These are phyloP conservation scores for Corythoichthys intestinalis DNA, from an alignment of 2,113 vertebrate species.

Conservation along the genomic window DNA sequence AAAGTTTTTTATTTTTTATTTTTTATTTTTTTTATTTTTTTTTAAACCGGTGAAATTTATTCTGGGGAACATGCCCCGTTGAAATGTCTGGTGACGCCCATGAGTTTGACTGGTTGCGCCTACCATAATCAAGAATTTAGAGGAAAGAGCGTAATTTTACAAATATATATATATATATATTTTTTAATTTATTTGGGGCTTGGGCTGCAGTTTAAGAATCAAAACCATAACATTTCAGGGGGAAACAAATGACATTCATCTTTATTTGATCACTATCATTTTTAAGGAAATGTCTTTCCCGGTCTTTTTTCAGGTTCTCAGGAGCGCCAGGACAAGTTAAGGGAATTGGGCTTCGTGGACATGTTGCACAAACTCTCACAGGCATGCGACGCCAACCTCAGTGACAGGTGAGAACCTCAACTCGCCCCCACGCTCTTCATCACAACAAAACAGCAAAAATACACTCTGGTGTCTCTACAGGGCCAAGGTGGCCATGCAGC, in stretches of 20 bases:
- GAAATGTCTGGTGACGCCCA: too few species aligned
- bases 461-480: conserved; percentile 64
- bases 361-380: conserved; percentile 95
- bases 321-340: conserved; percentile 94
- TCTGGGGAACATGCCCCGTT: too few species aligned
- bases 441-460: background rate
- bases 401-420: conserved; percentile 82
- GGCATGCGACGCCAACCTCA: conserved; percentile 89
- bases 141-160: too few species aligned
- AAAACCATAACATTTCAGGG: background rate
- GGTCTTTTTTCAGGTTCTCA: conserved; percentile 80
- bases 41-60: too few species aligned
- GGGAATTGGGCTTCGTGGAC: conserved; percentile 96
- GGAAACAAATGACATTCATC: background rate
- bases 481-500: conserved; percentile 97
- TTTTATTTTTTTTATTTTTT: too few species aligned
- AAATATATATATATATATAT: too few species aligned
- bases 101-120: too few species aligned
- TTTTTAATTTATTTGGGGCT: too few species aligned
- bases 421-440: background rate
- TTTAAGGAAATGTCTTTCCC: background rate
- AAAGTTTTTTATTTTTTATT: too few species aligned
- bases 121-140: too few species aligned
- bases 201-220: too few species aligned
- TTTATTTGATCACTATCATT: background rate